A percentile compares a stretch with the other conserved stretches of the same genome.
phyloP scores from a whole-genome alignment of 1,140 invertebrate genomes.

The Drosophila setifemur region DNA sequence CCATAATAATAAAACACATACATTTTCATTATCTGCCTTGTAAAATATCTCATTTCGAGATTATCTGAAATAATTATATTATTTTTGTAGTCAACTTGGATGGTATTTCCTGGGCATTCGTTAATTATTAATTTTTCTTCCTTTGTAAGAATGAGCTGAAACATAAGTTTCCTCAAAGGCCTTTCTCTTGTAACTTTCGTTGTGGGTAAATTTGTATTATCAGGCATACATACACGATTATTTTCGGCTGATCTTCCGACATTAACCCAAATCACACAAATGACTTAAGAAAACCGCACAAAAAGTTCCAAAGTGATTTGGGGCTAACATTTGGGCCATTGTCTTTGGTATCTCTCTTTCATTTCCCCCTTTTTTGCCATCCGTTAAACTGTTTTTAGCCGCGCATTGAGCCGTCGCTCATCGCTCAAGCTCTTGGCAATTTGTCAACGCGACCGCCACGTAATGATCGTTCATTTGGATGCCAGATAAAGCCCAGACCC shows the following conservation, averaged over 20 bases:
- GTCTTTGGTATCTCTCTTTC: neutral
- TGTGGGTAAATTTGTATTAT: constrained; percentile 19
- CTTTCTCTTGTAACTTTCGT: constrained; percentile 53
- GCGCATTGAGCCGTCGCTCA: constrained; percentile 66
- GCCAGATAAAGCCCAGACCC: constrained; percentile 56
- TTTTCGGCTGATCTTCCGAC: constrained; percentile 32
- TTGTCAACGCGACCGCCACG: constrained; percentile 66
- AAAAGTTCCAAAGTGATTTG: constrained; percentile 44
- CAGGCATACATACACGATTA: constrained; percentile 6
- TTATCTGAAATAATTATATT: no score
- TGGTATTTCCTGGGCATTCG: no score
- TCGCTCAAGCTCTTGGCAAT: constrained; percentile 63
- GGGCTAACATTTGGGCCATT: constrained; percentile 45
- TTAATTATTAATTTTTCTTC: neutral
- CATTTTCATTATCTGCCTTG: no score
- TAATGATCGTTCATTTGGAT: constrained; percentile 78
- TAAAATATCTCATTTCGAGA: no score
- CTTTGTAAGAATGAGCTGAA: neutral
- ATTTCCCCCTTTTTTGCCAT: neutral
- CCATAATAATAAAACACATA: no score
- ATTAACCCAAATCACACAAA: constrained; percentile 75
- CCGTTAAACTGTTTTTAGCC: constrained; percentile 41
- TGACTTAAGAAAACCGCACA: constrained; percentile 57
- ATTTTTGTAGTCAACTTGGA: no score
- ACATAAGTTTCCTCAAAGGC: neutral